Conservation (phyloP, 2,113 vertebrate species). For the Catagonus wagneri region DNA sequence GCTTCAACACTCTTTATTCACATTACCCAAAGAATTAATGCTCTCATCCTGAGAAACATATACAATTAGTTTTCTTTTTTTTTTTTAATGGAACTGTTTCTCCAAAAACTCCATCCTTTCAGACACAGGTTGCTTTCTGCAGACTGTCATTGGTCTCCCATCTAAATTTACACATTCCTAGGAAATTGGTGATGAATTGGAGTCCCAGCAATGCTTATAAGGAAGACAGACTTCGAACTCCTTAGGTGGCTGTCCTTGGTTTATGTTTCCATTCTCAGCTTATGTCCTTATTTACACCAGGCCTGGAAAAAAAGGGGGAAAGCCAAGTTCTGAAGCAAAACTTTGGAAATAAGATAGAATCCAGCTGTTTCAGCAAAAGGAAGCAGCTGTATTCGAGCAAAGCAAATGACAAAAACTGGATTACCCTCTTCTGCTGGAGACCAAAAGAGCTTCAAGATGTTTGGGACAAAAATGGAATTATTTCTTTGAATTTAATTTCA, state of each 20-base stretch:
- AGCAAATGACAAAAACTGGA: slow-evolving; percentile 68
- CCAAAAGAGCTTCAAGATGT: slow-evolving; percentile 70
- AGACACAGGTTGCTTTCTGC: slow-evolving; percentile 17
- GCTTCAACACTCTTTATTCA: not conserved
- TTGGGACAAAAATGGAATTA: slow-evolving; percentile 61
- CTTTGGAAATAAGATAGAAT: slow-evolving; percentile 75
- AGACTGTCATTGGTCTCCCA: not conserved
- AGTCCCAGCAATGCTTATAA: not conserved
- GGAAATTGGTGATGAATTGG: slow-evolving; percentile 16
- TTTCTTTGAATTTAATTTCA: slow-evolving; percentile 70
- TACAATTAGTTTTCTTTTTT: not conserved
- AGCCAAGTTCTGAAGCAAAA: slow-evolving; percentile 77
- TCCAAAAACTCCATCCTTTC: not conserved
- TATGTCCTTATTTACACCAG: slow-evolving; percentile 80
- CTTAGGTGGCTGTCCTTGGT: slow-evolving; percentile 41
- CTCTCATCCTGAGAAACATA: not conserved
- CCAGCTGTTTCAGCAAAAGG: slow-evolving; percentile 81
- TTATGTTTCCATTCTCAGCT: slow-evolving; percentile 68
- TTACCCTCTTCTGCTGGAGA: slow-evolving; percentile 43
- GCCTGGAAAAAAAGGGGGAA: slow-evolving; percentile 63
- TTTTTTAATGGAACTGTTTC: not conserved
- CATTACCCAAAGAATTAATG: not conserved
- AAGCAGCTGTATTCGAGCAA: slow-evolving; percentile 76
- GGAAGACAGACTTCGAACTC: slow-evolving; percentile 51
- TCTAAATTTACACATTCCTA: slow-evolving; percentile 48